phyloP scores from a whole-genome alignment of 2,797 vertebrate genomes.

The Pristis pectinata region DNA sequence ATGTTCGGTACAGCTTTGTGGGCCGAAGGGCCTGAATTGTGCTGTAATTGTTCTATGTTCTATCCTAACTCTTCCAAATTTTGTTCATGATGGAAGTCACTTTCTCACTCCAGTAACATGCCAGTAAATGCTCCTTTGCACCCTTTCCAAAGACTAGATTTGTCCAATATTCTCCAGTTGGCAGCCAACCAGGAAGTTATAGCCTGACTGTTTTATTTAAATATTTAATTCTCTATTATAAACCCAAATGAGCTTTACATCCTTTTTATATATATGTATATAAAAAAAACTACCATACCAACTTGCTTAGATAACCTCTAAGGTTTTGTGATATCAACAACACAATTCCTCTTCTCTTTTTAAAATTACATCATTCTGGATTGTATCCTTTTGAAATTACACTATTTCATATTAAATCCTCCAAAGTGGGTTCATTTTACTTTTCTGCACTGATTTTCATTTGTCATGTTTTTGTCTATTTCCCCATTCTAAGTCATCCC shows the following conservation, averaged over 20 bases:
- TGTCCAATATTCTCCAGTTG: background rate
- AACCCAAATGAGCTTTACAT: background rate
- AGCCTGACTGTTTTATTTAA: background rate
- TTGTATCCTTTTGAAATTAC: background rate
- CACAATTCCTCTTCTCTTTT: background rate
- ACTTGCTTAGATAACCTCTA: background rate
- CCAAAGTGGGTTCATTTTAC: background rate
- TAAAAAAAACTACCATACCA: background rate
- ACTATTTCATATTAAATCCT: background rate
- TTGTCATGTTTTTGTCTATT: background rate
- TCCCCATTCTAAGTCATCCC: background rate
- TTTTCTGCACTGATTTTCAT: background rate
- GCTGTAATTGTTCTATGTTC: too few relatives aligned
- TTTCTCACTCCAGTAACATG: too few relatives aligned
- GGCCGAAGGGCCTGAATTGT: too few relatives aligned
- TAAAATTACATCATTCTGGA: background rate
- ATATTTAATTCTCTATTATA: background rate
- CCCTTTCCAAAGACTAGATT: background rate
- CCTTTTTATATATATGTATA: too few relatives aligned
- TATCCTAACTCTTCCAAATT: background rate
- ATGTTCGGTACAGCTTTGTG: too few relatives aligned
- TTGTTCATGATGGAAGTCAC: background rate
- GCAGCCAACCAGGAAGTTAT: too few relatives aligned
- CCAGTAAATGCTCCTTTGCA: background rate
- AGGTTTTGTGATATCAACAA: background rate